Evolutionary conservation across 2,797 vertebrate genomes (phyloP).

Genomic region (Neosilurus hyrtlii): DNA sequence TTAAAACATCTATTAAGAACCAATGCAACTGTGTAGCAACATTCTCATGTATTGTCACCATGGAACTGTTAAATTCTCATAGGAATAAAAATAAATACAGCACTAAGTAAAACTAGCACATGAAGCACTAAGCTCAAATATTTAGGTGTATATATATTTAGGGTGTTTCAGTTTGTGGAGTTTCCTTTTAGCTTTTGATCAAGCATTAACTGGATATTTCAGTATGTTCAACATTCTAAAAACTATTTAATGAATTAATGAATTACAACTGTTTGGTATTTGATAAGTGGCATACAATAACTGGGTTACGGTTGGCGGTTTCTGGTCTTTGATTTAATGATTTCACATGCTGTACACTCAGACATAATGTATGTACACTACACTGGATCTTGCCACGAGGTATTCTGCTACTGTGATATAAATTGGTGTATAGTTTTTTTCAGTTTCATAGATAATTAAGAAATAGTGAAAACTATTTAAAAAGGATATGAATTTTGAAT

Average conservation of each 20-base stretch:
- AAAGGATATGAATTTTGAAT: conserved; percentile 9
- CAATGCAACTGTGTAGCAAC: not conserved
- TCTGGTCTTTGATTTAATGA: not conserved
- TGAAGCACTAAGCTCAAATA: not conserved
- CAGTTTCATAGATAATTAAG: not conserved
- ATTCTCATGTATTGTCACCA: not conserved
- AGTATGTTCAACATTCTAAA: not conserved
- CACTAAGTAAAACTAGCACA: not conserved
- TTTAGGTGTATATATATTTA: not conserved
- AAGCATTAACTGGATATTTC: not conserved
- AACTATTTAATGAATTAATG: not conserved
- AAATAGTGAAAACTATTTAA: not conserved
- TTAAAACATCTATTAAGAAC: not conserved
- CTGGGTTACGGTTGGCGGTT: not conserved
- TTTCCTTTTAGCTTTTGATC: not conserved
- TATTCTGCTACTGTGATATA: not conserved
- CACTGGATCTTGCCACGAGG: not conserved
- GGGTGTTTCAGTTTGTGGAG: not conserved
- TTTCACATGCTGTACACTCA: not conserved
- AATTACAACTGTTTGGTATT: conserved; percentile 6
- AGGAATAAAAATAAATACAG: not conserved
- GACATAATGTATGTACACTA: not conserved
- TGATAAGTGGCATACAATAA: not conserved
- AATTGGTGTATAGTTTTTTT: not conserved
- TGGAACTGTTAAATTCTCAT: not conserved